These are phyloP conservation scores for Platerodrilus igneus DNA, from an alignment of 2,888 invertebrate genomes.

Conservation along the genomic window DNA sequence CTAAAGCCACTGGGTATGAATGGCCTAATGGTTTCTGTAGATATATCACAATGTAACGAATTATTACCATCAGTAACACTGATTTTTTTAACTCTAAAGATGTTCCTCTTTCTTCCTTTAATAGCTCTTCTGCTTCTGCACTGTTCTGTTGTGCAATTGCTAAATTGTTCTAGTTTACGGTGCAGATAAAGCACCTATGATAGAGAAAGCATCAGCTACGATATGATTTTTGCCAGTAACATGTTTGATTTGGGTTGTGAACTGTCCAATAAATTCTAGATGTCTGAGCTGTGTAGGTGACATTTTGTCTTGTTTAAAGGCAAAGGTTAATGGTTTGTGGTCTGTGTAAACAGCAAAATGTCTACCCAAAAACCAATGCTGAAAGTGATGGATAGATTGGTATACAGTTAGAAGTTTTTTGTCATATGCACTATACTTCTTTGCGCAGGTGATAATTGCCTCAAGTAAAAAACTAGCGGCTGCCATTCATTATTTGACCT, in stretches of 20 bases:
- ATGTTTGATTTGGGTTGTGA: constrained; percentile 37
- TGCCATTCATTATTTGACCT: constrained; percentile 15
- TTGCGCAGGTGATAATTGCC: constrained; percentile 15
- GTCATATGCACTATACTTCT: constrained; percentile 19
- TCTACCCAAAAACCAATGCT: constrained; percentile 37
- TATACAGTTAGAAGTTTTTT: constrained; percentile 17
- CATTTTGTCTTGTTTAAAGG: constrained; percentile 34
- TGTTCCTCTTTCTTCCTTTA: not conserved
- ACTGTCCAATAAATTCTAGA: constrained; percentile 38
- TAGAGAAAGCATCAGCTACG: constrained; percentile 36
- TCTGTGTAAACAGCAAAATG: constrained; percentile 31
- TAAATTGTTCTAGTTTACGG: not conserved
- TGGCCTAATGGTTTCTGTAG: constrained; percentile 11
- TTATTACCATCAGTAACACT: not conserved
- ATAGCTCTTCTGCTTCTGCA: constrained; percentile 1
- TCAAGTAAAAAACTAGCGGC: constrained; percentile 30
- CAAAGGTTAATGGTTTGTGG: constrained; percentile 37
- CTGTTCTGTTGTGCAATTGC: too few species aligned
- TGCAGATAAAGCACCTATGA: constrained; percentile 9
- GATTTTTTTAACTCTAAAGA: not conserved
- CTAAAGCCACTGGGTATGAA: constrained; percentile 17
- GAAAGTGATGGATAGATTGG: constrained; percentile 14
- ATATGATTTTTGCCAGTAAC: constrained; percentile 36
- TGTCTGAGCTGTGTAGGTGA: constrained; percentile 38
- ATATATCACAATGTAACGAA: constrained; percentile 7